Percentiles rank a stretch among this genome's conserved stretches.
phyloP scores from a whole-genome alignment of 2,797 vertebrate genomes.

The Meriones psammophilus region DNA sequence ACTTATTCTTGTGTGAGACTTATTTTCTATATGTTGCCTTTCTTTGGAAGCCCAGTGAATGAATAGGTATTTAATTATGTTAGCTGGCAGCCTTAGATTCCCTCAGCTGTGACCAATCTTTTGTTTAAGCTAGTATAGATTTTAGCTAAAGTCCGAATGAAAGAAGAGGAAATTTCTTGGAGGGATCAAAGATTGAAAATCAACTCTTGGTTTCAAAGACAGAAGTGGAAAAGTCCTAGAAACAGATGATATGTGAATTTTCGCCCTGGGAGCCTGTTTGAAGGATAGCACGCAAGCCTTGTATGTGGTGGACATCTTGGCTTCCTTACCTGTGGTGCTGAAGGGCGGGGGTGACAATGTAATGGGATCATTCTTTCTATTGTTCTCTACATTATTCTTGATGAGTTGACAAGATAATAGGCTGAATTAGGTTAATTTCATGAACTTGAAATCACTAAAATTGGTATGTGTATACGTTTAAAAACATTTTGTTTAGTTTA shows the following conservation, averaged over 20 bases:
- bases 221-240: neutral
- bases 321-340: neutral
- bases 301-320: neutral
- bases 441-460: constrained; percentile 10
- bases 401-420: neutral
- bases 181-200: constrained; percentile 47
- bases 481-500: neutral
- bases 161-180: constrained; percentile 5
- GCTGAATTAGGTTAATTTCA: neutral
- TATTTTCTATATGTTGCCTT: neutral
- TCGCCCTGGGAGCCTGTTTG: neutral
- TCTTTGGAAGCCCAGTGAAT: neutral
- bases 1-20: neutral
- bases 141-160: constrained; percentile 15
- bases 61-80: neutral
- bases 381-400: neutral
- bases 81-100: neutral
- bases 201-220: constrained; percentile 24
- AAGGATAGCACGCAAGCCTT: neutral
- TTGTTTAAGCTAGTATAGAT: constrained; percentile 6
- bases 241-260: neutral
- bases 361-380: neutral
- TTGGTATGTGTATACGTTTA: neutral
- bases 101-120: neutral
- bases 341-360: too few relatives aligned